phyloP scores from a whole-genome alignment of 2,888 invertebrate species.

The Lepidochrysops patricia region DNA sequence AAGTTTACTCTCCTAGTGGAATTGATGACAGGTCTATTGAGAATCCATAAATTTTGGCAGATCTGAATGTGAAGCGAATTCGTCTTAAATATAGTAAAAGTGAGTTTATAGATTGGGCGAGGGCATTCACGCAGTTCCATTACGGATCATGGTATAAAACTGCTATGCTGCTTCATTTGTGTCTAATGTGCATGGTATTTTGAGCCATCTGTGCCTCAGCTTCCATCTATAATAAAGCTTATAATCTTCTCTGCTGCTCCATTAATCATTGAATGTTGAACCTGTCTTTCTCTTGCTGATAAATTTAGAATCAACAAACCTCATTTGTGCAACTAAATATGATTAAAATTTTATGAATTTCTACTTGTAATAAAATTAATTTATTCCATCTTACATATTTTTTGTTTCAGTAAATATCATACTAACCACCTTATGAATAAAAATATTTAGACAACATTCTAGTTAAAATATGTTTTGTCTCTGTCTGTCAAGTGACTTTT shows the following conservation, averaged over 20 bases:
- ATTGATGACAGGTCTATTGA: constrained; percentile 42
- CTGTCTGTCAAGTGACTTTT: too few species aligned
- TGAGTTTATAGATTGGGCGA: constrained; percentile 35
- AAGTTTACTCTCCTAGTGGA: constrained; percentile 42
- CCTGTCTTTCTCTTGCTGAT: neutral
- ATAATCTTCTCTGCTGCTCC: neutral
- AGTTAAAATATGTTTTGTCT: too few species aligned
- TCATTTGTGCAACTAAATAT: neutral
- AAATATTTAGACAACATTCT: too few species aligned
- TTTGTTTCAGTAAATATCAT: neutral
- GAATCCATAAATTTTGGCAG: constrained; percentile 35
- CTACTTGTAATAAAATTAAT: neutral
- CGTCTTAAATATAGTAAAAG: constrained; percentile 30
- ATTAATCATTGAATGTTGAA: neutral
- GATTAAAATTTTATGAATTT: neutral
- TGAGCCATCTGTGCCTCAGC: neutral
- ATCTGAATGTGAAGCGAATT: constrained; percentile 33
- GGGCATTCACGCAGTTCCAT: constrained; percentile 29
- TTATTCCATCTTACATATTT: neutral
- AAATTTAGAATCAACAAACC: neutral
- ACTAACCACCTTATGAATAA: too few species aligned
- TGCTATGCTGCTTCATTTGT: neutral
- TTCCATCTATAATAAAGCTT: neutral
- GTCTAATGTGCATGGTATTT: neutral
- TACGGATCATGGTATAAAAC: constrained; percentile 14